Base-by-base conservation (phyloP, 2,888 invertebrate genomes). In the Bedellia somnulentella region DNA sequence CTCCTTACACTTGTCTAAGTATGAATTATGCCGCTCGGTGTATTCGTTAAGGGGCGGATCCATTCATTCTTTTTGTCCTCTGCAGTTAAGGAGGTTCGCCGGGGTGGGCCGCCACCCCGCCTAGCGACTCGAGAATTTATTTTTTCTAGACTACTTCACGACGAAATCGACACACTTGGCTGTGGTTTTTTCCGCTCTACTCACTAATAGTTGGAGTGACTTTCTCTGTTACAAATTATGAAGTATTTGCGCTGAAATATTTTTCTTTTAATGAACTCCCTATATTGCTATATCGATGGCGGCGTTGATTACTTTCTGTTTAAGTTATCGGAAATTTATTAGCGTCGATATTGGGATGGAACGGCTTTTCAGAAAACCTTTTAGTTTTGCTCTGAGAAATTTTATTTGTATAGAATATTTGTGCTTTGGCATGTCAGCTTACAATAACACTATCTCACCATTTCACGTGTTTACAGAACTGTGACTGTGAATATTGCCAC, bases 1-100 rank as follows among this genome's bases (percentile, higher is more conserved):
- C 68, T 73, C 68, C 73, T 71, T 70, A 57, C 68, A 61, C 56
- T 70, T 62, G 66, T 58, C 64, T 71, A 71, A 73, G 71, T 73
- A 73, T 68, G 67, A 75, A 75, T 75, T 75, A 75, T 73, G 64
- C 70, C 71, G 73, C 58, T 71, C 73, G 73, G 73, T 73, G 70
- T 73, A 70, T 68, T 73, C 73, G 73, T 67, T 71, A 71, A 67
- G 75, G 68, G 73, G 73, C 68, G 70, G 68, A 70, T 73, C 70
- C 58, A 73, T 75, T 73, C 73, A 73, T 73, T 75, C 73, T 73
- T 75, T 75, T 75, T 73, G 75, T 71, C 68, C 73, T 70, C 57
- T 58, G 47, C 47, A 49, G 67, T 70, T 70, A 75, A 71, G 73
- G 73, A 70, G 71, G 67, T 62, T 63, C 60, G 54, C 50, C 47